These are phyloP conservation scores for Muscicapa adusta DNA, from an alignment of 2,113 vertebrate genomes.

Conservation along the genomic window DNA sequence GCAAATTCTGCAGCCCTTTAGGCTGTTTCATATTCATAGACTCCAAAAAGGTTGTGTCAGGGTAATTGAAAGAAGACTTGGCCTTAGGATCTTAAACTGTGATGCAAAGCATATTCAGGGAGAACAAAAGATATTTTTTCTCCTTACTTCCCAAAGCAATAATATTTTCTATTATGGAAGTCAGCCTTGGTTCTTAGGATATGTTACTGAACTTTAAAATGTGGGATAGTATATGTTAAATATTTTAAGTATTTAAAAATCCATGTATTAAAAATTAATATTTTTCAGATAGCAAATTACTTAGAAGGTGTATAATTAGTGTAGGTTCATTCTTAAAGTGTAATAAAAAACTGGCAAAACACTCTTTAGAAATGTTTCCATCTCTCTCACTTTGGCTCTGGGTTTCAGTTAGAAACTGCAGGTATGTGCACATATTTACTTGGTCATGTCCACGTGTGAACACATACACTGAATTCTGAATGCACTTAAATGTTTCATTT, in stretches of 20 bases:
- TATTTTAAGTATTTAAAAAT: not conserved
- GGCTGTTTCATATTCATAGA: not conserved
- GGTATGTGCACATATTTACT: fast-evolving
- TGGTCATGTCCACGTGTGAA: fast-evolving
- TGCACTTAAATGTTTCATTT: not conserved
- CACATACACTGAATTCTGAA: not conserved
- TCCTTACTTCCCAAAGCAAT: not conserved
- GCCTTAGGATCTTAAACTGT: not conserved
- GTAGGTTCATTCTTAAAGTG: not conserved
- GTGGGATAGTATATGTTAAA: not conserved
- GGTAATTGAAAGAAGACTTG: not conserved
- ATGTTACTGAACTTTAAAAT: not conserved
- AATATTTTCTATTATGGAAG: not conserved
- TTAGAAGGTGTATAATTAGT: not conserved
- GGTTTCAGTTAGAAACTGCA: not conserved
- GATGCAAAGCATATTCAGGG: not conserved
- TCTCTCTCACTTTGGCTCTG: not conserved
- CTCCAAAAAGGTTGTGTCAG: not conserved
- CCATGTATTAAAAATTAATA: not conserved
- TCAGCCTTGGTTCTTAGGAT: not conserved
- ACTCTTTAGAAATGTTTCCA: not conserved
- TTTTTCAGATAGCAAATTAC: not conserved
- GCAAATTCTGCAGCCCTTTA: not conserved
- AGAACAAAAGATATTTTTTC: not conserved
- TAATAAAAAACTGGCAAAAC: not conserved